Percentiles rank a stretch among this genome's conserved stretches.
phyloP scores from a whole-genome alignment of 2,888 invertebrate genomes.

The Philaethria dido region DNA sequence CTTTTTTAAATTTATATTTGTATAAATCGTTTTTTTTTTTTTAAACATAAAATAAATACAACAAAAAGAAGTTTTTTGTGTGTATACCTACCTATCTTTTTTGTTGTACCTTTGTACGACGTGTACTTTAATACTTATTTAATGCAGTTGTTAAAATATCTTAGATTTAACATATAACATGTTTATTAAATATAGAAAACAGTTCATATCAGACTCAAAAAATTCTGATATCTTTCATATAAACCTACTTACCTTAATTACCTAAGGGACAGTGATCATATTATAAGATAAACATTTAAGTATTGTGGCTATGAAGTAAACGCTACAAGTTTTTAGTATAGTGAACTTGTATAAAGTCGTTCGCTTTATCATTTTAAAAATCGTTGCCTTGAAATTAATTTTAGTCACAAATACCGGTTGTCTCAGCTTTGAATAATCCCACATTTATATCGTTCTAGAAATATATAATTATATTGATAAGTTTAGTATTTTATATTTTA shows the following conservation, averaged over 20 bases:
- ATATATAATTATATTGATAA: constrained; percentile 73
- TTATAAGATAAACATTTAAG: constrained; percentile 22
- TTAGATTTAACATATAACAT: too few relatives aligned
- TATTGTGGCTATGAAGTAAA: constrained; percentile 26
- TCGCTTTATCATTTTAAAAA: constrained; percentile 67
- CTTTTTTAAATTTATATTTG: too few relatives aligned
- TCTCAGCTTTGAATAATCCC: constrained; percentile 75
- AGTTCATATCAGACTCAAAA: constrained; percentile 1
- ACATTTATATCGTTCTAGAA: constrained; percentile 67
- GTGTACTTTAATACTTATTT: too few relatives aligned
- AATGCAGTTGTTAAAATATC: too few relatives aligned
- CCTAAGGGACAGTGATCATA: not conserved
- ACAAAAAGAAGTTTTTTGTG: too few relatives aligned
- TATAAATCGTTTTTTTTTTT: too few relatives aligned
- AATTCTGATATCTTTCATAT: constrained; percentile 5
- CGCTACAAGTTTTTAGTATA: constrained; percentile 25
- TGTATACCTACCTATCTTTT: too few relatives aligned
- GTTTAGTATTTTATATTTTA: constrained; percentile 78
- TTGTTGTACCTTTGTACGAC: too few relatives aligned
- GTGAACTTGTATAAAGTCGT: constrained; percentile 51
- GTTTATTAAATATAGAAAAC: not conserved
- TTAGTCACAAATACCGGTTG: constrained; percentile 73
- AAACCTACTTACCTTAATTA: constrained; percentile 14
- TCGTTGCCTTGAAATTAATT: constrained; percentile 67
- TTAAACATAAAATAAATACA: too few relatives aligned